Conservation (phyloP, 2,797 vertebrate genomes). For the Arnoldichthys spilopterus region DNA sequence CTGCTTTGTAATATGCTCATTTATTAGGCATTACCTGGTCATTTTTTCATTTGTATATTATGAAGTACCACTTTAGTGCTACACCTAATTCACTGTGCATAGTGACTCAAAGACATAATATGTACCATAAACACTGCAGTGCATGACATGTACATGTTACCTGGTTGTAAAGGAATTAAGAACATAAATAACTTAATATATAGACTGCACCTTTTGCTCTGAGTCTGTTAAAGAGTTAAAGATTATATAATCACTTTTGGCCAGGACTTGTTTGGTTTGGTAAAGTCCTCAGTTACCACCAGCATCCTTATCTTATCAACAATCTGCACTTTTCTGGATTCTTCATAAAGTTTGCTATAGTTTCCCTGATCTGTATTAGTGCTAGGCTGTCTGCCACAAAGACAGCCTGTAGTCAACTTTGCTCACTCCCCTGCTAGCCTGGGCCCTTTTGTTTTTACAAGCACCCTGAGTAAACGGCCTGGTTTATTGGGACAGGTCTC, state of each 20-base stretch:
- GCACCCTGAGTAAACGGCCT: slow-evolving; percentile 65
- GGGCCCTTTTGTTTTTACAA: slow-evolving; percentile 71
- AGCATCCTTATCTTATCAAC: slow-evolving; percentile 29
- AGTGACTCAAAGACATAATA: not conserved
- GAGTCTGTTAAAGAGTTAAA: not conserved
- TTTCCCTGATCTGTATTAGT: not conserved
- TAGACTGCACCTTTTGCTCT: not conserved
- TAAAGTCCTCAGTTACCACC: slow-evolving; percentile 4
- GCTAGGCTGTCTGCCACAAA: slow-evolving; percentile 48
- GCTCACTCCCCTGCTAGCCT: slow-evolving; percentile 63
- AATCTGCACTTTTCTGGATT: slow-evolving; percentile 11
- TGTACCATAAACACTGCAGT: not conserved
- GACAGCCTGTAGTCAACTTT: slow-evolving; percentile 50
- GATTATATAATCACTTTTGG: slow-evolving; percentile 1
- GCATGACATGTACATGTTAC: too few species aligned
- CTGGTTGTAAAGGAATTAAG: too few species aligned
- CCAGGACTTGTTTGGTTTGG: not conserved
- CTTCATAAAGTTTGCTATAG: slow-evolving; percentile 25
- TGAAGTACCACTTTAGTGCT: too few species aligned
- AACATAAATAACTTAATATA: too few species aligned
- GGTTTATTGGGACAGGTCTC: slow-evolving; percentile 69
- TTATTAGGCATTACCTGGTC: not conserved
- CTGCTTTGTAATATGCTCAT: not conserved
- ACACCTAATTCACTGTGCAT: not conserved
- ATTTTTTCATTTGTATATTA: not conserved